Conservation (phyloP, 2,113 vertebrate genomes). For the Embiotoca jacksoni region DNA sequence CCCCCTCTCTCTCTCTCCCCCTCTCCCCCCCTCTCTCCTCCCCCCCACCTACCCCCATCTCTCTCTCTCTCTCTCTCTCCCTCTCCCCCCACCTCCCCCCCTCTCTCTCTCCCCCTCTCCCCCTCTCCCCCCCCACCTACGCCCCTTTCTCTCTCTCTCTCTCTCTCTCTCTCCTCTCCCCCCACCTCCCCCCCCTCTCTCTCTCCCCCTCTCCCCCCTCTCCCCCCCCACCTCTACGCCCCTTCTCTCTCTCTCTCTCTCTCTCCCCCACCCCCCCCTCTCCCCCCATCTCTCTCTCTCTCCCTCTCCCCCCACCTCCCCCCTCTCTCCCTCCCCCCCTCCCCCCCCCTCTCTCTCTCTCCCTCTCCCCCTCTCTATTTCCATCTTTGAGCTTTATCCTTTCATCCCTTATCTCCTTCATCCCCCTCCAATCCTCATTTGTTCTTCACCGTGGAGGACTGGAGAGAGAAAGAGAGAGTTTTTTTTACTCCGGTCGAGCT, state of each 20-base stretch:
- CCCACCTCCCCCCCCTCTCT: no score
- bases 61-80: conserved; percentile 42
- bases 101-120: no score
- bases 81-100: conserved; percentile 27
- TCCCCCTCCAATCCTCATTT: conserved; percentile 86
- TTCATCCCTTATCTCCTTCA: conserved; percentile 88
- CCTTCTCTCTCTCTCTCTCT: conserved; percentile 7
- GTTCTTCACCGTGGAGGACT: conserved; percentile 69
- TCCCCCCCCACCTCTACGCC: no score
- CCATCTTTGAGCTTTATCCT: conserved; percentile 85
- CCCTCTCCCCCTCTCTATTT: conserved; percentile 75
- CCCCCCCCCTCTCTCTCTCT: conserved; percentile 48
- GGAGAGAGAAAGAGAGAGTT: conserved; percentile 75
- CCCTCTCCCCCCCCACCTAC: no score
- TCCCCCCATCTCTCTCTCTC: conserved; percentile 34
- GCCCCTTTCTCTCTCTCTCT: no score
- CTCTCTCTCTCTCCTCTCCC: no score
- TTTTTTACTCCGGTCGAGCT: conserved; percentile 71
- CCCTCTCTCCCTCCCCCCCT: conserved; percentile 31
- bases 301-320: conserved; percentile 58
- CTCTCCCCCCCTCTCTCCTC: conserved; percentile 29
- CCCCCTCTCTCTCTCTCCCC: no score
- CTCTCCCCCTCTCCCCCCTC: no score
- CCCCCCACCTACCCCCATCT: no score
- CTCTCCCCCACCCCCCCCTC: no score